These are phyloP conservation scores for Paragorgia papillata DNA, from an alignment of 92 coral and sea anemone species.

Conservation along the genomic window DNA sequence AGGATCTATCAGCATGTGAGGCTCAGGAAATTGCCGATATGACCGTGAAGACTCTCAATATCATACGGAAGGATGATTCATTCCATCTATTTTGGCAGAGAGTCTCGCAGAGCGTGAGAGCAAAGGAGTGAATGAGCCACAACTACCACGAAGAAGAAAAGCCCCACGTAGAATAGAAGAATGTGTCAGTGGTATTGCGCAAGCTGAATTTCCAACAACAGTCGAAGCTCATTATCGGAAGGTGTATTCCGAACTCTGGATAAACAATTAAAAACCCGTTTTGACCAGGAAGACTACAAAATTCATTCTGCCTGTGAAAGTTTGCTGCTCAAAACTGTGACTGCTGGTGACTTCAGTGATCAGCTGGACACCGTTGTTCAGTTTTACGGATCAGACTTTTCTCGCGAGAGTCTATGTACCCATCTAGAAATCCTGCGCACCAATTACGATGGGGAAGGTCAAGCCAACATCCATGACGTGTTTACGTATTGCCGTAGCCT, in stretches of 20 bases:
- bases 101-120: background rate
- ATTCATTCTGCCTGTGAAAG: too few relatives aligned
- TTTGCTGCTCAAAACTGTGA: too few relatives aligned
- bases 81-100: background rate
- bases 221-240: background rate
- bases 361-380: too few relatives aligned
- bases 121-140: too few relatives aligned
- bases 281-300: too few relatives aligned
- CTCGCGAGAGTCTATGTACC: constrained; percentile 3
- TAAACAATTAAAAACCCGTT: background rate
- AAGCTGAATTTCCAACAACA: background rate
- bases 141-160: too few relatives aligned
- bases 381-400: too few relatives aligned
- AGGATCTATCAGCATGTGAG: background rate
- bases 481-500: constrained; percentile 11
- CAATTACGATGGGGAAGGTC: background rate
- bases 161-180: background rate
- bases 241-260: constrained; percentile 3
- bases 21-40: background rate
- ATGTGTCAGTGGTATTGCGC: background rate
- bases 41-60: background rate
- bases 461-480: constrained; percentile 1
- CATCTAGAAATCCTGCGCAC: constrained; percentile 3
- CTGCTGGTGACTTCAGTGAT: too few relatives aligned
- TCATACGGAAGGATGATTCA: background rate